These are phyloP conservation scores for Heterodera carotae DNA, from an alignment of 1,140 invertebrate species.

Conservation along the genomic window DNA sequence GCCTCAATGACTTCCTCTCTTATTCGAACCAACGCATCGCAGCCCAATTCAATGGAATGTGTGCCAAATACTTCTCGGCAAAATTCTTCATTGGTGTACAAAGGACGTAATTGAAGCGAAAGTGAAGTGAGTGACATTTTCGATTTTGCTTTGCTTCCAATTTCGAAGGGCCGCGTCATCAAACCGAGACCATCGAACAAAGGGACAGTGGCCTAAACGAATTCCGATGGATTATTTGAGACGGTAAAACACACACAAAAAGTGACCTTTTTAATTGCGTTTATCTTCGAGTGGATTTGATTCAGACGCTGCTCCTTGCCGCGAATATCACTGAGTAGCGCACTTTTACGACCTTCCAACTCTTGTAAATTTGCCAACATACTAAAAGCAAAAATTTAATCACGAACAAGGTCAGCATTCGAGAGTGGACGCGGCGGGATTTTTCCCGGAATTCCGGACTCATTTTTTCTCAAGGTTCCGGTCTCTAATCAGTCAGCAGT, in stretches of 20 bases:
- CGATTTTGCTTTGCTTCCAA: not conserved
- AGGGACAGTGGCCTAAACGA: not conserved
- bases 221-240: not conserved
- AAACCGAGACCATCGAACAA: not conserved
- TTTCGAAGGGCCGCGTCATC: not conserved
- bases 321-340: conserved; percentile 38
- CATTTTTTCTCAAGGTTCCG: too few relatives aligned
- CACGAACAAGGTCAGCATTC: too few relatives aligned
- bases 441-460: not conserved
- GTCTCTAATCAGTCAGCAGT: too few relatives aligned
- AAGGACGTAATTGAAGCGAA: not conserved
- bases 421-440: too few relatives aligned
- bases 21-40: not conserved
- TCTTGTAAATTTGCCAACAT: conserved; percentile 40
- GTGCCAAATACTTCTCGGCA: conserved; percentile 9
- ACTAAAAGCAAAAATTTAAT: conserved; percentile 8
- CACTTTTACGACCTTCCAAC: conserved; percentile 46
- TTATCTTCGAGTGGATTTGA: conserved; percentile 31
- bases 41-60: not conserved
- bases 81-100: conserved; percentile 5
- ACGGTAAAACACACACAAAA: too few relatives aligned
- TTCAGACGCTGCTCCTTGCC: conserved; percentile 39
- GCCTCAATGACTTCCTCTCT: not conserved
- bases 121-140: not conserved
- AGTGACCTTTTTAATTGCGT: conserved; percentile 30